These are phyloP conservation scores for Fopius arisanus DNA, from an alignment of 1,140 invertebrate species.

Conservation along the genomic window DNA sequence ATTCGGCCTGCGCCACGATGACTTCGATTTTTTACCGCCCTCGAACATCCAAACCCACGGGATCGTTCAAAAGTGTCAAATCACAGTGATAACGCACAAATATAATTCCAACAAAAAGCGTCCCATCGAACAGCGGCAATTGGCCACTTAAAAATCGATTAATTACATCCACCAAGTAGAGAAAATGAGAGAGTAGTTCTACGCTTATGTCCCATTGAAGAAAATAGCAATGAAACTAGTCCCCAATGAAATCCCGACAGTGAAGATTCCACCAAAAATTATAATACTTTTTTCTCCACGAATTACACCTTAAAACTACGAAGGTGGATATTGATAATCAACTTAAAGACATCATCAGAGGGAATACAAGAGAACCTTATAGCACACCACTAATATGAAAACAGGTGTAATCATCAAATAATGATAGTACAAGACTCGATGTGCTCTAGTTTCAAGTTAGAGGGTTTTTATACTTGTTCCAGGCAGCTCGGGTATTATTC, in stretches of 20 bases:
- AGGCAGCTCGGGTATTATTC: background rate
- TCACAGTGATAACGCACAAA: background rate
- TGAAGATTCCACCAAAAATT: background rate
- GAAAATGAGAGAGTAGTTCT: background rate
- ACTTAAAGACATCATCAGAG: background rate
- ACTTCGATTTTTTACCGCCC: no score
- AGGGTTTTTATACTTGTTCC: background rate
- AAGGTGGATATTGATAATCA: background rate
- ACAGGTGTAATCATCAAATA: background rate
- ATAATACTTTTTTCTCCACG: background rate
- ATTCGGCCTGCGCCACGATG: no score
- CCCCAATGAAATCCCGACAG: no score
- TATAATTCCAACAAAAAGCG: background rate
- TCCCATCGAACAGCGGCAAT: constrained; percentile 49
- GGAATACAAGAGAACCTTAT: background rate
- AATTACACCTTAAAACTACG: background rate
- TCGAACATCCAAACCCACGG: constrained; percentile 25
- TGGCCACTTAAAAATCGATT: constrained; percentile 63
- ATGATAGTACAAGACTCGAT: background rate
- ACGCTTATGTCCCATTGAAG: background rate
- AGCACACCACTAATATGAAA: background rate
- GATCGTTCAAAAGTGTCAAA: background rate
- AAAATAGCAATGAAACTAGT: no score
- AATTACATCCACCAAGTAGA: constrained; percentile 47
- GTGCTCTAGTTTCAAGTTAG: background rate